Conservation (phyloP, 1,140 invertebrate species). For the Drosophila mojavensis region DNA sequence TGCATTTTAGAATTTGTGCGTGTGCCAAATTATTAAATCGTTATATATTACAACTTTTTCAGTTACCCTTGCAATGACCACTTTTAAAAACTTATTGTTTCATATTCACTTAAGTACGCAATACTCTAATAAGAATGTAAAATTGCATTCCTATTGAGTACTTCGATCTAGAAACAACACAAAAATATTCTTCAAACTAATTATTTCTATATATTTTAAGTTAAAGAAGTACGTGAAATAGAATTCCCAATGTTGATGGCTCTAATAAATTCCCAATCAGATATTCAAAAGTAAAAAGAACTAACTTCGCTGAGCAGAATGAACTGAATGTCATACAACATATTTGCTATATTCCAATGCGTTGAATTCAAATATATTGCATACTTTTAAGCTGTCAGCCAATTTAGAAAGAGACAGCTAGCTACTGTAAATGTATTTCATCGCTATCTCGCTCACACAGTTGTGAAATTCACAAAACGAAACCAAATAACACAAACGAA, state of each 20-base stretch:
- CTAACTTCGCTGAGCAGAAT: no score
- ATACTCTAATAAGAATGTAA: background rate
- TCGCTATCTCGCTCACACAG: conserved; percentile 26
- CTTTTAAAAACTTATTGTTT: background rate
- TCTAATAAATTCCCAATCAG: no score
- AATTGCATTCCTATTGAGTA: no score
- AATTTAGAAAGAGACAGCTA: conserved; percentile 25
- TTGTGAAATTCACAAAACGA: conserved; percentile 41
- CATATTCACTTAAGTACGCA: conserved; percentile 9
- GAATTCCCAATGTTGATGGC: no score
- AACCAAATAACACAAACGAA: background rate
- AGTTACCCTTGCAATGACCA: background rate
- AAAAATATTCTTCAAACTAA: no score
- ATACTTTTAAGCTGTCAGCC: conserved; percentile 27
- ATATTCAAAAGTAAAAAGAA: no score
- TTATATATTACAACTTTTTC: no score
- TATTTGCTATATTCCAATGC: background rate
- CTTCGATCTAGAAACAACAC: no score
- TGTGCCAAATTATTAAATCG: background rate
- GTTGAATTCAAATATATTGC: conserved; percentile 18
- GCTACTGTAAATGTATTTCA: background rate
- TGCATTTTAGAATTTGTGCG: conserved; percentile 4
- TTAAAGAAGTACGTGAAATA: no score
- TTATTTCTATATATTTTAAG: no score
- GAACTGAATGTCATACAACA: no score